These are phyloP conservation scores for Gonioctena quinquepunctata DNA, from an alignment of 1,140 invertebrate genomes.

Conservation along the genomic window DNA sequence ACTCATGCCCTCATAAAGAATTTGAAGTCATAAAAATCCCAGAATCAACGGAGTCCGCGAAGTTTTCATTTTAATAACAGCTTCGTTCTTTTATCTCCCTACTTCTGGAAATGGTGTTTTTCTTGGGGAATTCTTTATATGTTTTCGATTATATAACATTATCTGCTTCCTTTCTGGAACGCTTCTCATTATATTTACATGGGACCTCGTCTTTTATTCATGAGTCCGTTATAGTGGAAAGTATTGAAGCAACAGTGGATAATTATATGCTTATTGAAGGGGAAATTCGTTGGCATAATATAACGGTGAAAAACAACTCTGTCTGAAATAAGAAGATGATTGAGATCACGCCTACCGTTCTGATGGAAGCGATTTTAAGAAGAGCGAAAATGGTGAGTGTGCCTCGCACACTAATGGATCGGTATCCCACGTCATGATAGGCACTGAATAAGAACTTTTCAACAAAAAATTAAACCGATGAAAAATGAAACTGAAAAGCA, in stretches of 20 bases:
- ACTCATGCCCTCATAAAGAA: not conserved
- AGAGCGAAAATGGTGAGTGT: no score
- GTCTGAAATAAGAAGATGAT: no score
- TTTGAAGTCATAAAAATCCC: not conserved
- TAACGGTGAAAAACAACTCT: no score
- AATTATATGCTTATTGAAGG: not conserved
- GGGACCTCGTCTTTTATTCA: not conserved
- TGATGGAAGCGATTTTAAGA: no score
- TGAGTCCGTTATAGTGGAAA: not conserved
- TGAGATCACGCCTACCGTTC: no score
- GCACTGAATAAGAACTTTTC: no score
- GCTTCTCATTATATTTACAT: not conserved
- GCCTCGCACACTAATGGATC: no score
- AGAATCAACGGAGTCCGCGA: not conserved
- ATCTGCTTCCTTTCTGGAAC: not conserved
- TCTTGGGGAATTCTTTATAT: slow-evolving; percentile 1
- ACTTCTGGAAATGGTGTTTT: not conserved
- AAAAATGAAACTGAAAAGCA: no score
- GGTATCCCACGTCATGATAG: no score
- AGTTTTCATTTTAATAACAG: slow-evolving; percentile 8
- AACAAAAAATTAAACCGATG: no score
- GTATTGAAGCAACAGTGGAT: not conserved
- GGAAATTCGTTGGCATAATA: not conserved
- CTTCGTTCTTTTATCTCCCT: not conserved
- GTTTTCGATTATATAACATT: slow-evolving; percentile 11